Conservation (phyloP, 2,888 invertebrate species). For the Theretra japonica region DNA sequence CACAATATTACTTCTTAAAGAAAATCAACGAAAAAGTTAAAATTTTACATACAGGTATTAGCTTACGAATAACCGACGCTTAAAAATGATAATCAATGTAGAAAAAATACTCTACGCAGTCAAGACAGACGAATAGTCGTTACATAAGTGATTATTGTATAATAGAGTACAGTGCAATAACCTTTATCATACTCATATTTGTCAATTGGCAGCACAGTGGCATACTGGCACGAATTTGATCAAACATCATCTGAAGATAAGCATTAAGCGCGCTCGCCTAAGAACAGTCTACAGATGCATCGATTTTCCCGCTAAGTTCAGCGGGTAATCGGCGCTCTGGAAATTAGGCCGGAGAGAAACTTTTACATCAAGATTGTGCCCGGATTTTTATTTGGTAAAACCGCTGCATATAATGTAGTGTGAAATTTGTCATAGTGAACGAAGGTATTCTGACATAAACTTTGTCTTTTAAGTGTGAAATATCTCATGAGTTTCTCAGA, state of each 20-base stretch:
- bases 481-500: too few relatives aligned
- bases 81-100: too few relatives aligned
- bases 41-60: too few relatives aligned
- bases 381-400: background rate
- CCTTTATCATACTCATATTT: background rate
- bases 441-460: too few relatives aligned
- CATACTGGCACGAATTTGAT: conserved; percentile 25
- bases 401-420: too few relatives aligned
- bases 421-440: too few relatives aligned
- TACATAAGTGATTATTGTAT: background rate
- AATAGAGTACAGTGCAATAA: conserved; percentile 7
- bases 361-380: background rate
- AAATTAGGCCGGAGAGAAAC: background rate
- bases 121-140: background rate
- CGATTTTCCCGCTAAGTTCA: conserved; percentile 7
- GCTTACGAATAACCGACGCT: too few relatives aligned
- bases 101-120: too few relatives aligned
- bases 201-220: conserved; percentile 25
- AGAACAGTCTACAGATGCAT: background rate
- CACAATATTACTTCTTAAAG: too few relatives aligned
- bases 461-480: too few relatives aligned
- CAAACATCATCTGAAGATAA: conserved; percentile 25
- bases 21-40: too few relatives aligned
- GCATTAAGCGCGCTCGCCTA: background rate
- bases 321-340: background rate